Evolutionary conservation across 92 coral and sea anemone species (phyloP).

Genomic region (Pocillopora grandis): DNA sequence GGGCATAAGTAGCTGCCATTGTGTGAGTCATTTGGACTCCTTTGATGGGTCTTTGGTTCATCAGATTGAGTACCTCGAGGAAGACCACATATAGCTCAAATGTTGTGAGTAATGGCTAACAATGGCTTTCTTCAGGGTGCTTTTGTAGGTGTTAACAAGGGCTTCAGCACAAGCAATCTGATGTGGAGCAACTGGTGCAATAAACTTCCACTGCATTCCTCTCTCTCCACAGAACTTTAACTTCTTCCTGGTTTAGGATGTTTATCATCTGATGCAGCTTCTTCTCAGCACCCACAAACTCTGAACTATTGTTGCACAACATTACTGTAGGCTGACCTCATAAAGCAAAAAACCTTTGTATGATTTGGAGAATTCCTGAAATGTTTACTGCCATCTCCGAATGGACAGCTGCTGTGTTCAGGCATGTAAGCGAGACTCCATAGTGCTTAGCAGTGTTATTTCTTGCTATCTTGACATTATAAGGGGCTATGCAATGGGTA

Average conservation of each 20-base stretch:
- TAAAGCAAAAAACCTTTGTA: slow-evolving; percentile 35
- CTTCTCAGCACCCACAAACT: slow-evolving; percentile 38
- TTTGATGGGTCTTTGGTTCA: slow-evolving; percentile 50
- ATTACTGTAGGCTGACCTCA: slow-evolving; percentile 48
- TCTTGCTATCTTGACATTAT: slow-evolving; percentile 34
- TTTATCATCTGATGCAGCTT: slow-evolving; percentile 33
- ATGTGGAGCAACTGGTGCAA: slow-evolving; percentile 34
- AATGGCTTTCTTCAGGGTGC: slow-evolving; percentile 32
- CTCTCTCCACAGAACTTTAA: too few relatives aligned
- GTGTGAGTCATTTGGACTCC: slow-evolving; percentile 41
- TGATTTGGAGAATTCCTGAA: slow-evolving; percentile 48
- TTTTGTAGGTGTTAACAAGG: slow-evolving; percentile 14
- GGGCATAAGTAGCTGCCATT: slow-evolving; percentile 47
- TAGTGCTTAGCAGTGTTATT: slow-evolving; percentile 49
- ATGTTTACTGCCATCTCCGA: slow-evolving; percentile 37
- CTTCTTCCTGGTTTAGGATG: slow-evolving; percentile 6
- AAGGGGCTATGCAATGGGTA: slow-evolving; percentile 28
- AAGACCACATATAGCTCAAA: slow-evolving; percentile 47
- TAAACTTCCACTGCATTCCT: slow-evolving; percentile 16
- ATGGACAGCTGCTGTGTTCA: slow-evolving; percentile 44
- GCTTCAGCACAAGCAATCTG: slow-evolving; percentile 19
- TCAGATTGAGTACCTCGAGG: slow-evolving; percentile 40
- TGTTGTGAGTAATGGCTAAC: slow-evolving; percentile 17
- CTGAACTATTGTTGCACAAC: slow-evolving; percentile 32
- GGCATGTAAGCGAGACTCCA: slow-evolving; percentile 51